phyloP scores from a whole-genome alignment of 2,113 vertebrate species.

The Tragelaphus scriptus region DNA sequence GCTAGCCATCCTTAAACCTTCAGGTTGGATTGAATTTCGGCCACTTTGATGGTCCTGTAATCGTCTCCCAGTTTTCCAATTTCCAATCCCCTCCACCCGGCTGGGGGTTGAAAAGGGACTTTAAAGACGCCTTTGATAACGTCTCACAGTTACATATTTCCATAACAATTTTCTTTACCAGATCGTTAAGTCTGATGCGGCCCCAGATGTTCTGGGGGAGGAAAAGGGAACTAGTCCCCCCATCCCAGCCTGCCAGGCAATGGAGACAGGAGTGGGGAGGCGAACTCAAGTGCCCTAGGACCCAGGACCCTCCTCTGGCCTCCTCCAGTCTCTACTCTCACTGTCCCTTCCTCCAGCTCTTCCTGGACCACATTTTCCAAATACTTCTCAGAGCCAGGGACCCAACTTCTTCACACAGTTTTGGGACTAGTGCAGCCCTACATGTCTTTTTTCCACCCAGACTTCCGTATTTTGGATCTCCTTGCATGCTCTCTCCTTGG shows the following conservation, averaged over 20 bases:
- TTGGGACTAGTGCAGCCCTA: not conserved
- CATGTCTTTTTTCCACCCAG: not conserved
- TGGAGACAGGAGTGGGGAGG: not conserved
- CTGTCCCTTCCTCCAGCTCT: not conserved
- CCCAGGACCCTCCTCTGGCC: not conserved
- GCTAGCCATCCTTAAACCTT: constrained; percentile 66
- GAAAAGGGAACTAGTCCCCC: constrained; percentile 23
- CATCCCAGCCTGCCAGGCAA: not conserved
- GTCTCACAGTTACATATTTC: constrained; percentile 72
- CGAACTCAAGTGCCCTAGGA: not conserved
- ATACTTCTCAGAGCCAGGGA: not conserved
- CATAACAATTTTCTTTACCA: constrained; percentile 74
- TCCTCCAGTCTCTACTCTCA: not conserved
- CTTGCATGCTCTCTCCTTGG: not conserved
- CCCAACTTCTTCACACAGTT: not conserved
- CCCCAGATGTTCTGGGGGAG: constrained; percentile 67
- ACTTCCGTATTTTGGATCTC: not conserved
- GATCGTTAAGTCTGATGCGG: constrained; percentile 67
- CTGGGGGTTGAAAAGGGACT: constrained; percentile 55
- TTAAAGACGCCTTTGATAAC: constrained; percentile 74
- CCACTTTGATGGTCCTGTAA: constrained; percentile 73
- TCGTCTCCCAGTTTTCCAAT: constrained; percentile 70
- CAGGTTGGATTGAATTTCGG: constrained; percentile 72
- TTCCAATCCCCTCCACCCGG: constrained; percentile 52
- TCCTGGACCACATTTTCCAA: not conserved